phyloP scores from a whole-genome alignment of 2,113 vertebrate species.

The Mesitornis unicolor region DNA sequence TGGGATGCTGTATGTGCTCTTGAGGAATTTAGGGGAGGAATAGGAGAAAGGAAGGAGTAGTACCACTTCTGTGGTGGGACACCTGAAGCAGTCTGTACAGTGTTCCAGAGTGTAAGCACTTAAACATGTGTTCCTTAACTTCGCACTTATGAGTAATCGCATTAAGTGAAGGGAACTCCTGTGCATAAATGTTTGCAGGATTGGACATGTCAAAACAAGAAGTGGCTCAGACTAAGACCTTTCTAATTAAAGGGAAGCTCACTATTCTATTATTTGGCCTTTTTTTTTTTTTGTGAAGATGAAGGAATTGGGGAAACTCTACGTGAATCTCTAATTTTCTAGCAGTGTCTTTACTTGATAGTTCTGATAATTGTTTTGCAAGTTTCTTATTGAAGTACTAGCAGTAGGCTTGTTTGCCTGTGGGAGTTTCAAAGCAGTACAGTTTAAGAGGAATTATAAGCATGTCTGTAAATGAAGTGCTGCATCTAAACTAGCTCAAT shows the following conservation, averaged over 20 bases:
- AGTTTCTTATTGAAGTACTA: background rate
- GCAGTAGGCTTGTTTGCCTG: background rate
- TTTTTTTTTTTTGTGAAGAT: background rate
- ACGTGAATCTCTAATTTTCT: background rate
- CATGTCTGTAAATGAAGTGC: background rate
- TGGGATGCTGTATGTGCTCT: background rate
- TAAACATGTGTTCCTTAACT: constrained; percentile 29
- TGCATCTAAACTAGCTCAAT: background rate
- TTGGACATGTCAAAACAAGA: constrained; percentile 49
- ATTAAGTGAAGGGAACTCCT: constrained; percentile 54
- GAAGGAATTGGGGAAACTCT: background rate
- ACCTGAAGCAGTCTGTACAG: background rate
- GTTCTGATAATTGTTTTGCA: background rate
- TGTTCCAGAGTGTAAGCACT: background rate
- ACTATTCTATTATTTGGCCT: background rate
- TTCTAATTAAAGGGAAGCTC: constrained; percentile 33
- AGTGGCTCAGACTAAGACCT: constrained; percentile 24
- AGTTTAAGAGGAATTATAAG: background rate
- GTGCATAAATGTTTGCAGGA: constrained; percentile 35
- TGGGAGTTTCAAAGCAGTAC: background rate
- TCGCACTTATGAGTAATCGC: constrained; percentile 55
- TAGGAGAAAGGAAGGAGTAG: background rate
- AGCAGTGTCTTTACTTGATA: background rate
- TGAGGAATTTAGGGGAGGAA: background rate
- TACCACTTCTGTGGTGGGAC: background rate